Conservation (phyloP, 2,113 vertebrate genomes). For the Charadrius vociferus region DNA sequence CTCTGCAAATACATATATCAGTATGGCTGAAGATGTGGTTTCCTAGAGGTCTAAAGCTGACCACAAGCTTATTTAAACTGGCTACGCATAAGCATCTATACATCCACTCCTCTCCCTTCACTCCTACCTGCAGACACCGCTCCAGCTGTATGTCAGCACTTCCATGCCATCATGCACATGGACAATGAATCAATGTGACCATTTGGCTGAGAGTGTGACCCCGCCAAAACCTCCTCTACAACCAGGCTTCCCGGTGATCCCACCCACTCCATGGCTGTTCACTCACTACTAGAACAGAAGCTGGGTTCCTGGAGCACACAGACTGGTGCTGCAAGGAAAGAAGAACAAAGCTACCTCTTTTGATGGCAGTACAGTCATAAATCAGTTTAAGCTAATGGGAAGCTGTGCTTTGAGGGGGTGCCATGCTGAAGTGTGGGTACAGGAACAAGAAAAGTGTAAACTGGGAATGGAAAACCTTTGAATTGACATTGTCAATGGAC, state of each 20-base stretch:
- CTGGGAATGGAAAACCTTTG: not conserved
- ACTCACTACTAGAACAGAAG: not conserved
- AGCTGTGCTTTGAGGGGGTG: not conserved
- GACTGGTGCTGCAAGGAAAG: not conserved
- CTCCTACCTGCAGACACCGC: not conserved
- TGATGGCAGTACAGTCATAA: not conserved
- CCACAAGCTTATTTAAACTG: not conserved
- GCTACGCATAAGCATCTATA: not conserved
- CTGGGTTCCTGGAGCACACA: fast-evolving
- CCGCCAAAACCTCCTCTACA: not conserved
- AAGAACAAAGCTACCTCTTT: not conserved
- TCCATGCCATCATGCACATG: fast-evolving
- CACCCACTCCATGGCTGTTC: not conserved
- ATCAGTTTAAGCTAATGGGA: not conserved
- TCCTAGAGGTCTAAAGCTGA: not conserved
- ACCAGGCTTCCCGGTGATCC: not conserved
- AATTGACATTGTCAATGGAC: not conserved
- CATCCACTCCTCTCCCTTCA: not conserved
- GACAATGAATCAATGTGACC: fast-evolving
- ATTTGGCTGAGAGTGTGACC: not conserved
- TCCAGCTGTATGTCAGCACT: not conserved
- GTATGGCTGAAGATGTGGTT: not conserved
- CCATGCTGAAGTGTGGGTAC: not conserved
- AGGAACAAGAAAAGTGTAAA: not conserved
- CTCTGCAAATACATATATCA: fast-evolving